phyloP scores from a whole-genome alignment of 2,113 vertebrate species.

The Crypturellus undulatus region DNA sequence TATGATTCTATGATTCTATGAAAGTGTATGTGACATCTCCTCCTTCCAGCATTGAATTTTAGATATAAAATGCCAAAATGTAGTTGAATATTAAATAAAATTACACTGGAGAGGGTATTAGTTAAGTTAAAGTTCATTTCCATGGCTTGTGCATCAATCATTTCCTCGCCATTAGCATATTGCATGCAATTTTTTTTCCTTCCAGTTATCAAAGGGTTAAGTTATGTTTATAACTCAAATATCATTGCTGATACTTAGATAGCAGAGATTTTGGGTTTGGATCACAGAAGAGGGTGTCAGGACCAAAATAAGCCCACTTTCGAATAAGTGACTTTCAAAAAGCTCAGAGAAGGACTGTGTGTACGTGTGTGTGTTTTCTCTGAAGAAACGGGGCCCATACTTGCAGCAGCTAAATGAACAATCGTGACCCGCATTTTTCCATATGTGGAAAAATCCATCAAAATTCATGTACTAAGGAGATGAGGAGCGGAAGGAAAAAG shows the following conservation, averaged over 20 bases:
- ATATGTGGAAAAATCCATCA: background rate
- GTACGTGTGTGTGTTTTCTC: background rate
- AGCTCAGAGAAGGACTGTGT: background rate
- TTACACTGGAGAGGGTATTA: background rate
- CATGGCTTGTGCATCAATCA: background rate
- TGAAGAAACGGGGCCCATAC: background rate
- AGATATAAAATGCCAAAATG: slow-evolving; percentile 1
- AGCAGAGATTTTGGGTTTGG: background rate
- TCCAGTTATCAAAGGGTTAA: background rate
- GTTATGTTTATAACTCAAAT: background rate
- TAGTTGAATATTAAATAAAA: background rate
- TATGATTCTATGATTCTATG: too few species aligned
- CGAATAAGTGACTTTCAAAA: background rate
- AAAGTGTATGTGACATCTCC: background rate
- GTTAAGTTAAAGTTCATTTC: background rate
- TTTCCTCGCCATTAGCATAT: background rate
- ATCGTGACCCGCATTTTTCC: background rate
- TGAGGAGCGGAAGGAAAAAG: background rate
- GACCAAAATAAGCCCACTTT: background rate
- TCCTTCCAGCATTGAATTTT: background rate
- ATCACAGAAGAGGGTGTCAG: background rate
- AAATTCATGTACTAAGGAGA: background rate
- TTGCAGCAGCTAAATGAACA: background rate
- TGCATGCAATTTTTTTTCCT: background rate
- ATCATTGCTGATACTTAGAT: background rate